Percentiles rank a stretch among this genome's conserved stretches.
Evolutionary conservation across 2,888 invertebrate genomes (phyloP).

Genomic region (Magallana nippona): DNA sequence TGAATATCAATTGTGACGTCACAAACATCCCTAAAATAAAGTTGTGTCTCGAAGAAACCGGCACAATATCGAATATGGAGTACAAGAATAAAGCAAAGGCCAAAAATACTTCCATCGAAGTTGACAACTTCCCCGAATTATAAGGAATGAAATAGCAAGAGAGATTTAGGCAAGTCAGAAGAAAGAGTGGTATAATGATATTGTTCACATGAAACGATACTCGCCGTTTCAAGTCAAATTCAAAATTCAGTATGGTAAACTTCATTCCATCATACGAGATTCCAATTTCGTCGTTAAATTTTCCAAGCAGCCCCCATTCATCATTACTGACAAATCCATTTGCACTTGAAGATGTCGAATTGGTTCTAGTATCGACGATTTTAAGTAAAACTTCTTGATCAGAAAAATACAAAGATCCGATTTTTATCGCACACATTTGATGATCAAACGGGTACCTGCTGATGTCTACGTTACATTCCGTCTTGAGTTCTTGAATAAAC

Average conservation of each 20-base stretch:
- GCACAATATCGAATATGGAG: slow-evolving; percentile 14
- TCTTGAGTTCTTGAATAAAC: not conserved
- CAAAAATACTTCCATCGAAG: slow-evolving; percentile 28
- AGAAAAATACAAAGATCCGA: slow-evolving; percentile 19
- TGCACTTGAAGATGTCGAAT: not conserved
- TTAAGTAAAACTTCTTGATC: not conserved
- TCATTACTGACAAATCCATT: not conserved
- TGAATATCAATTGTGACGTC: slow-evolving; percentile 28
- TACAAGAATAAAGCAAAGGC: slow-evolving; percentile 30
- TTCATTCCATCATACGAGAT: not conserved
- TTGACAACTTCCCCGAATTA: slow-evolving; percentile 23
- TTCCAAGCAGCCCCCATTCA: slow-evolving; percentile 24
- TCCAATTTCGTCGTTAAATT: not conserved
- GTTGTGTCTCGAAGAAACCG: not conserved
- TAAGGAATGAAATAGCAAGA: slow-evolving; percentile 26
- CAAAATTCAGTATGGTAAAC: slow-evolving; percentile 7
- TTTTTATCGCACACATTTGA: slow-evolving; percentile 11
- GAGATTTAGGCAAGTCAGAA: slow-evolving; percentile 35
- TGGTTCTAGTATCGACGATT: too few relatives aligned
- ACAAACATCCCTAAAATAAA: slow-evolving; percentile 37
- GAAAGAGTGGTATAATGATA: slow-evolving; percentile 16
- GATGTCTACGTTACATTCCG: slow-evolving; percentile 27
- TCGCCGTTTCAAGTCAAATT: not conserved
- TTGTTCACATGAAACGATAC: not conserved
- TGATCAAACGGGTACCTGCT: slow-evolving; percentile 35